Percentiles rank a stretch among this genome's conserved stretches.
Evolutionary conservation across 2,888 invertebrate genomes (phyloP).

Genomic region (Ophioninae sp.): DNA sequence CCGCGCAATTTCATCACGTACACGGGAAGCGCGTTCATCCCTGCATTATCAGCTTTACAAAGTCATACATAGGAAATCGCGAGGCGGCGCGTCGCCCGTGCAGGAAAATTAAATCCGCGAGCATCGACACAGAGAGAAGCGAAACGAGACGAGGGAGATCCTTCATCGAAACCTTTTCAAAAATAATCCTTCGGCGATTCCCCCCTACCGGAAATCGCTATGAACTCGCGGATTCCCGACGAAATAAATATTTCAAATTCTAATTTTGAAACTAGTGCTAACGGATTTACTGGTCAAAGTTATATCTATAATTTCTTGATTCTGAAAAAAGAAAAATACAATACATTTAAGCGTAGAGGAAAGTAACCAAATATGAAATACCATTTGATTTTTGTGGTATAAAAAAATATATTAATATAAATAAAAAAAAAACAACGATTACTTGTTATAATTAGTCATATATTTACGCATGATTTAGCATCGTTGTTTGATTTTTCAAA

Average conservation of each 20-base stretch:
- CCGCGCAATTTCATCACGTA: not conserved
- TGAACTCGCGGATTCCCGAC: not conserved
- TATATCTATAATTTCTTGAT: too few species aligned
- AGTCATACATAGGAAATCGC: not conserved
- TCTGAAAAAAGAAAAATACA: too few species aligned
- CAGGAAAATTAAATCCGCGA: not conserved
- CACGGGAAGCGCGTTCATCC: not conserved
- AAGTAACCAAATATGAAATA: too few species aligned
- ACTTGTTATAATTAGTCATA: too few species aligned
- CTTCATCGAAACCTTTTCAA: not conserved
- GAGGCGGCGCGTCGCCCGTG: not conserved
- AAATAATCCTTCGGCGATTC: not conserved
- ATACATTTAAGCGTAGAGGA: too few species aligned
- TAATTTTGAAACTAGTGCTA: not conserved
- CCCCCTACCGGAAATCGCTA: not conserved
- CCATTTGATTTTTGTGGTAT: too few species aligned
- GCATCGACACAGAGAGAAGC: not conserved
- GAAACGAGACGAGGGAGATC: not conserved
- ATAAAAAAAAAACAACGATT: too few species aligned
- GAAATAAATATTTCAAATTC: not conserved
- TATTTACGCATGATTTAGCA: too few species aligned
- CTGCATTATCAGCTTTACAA: too few species aligned
- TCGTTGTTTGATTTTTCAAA: too few species aligned
- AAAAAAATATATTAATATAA: too few species aligned
- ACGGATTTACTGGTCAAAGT: too few species aligned